A percentile compares a stretch with the other conserved stretches of the same genome.
These are phyloP conservation scores for Poeciliopsis turrubarensis DNA, from an alignment of 2,113 vertebrate species.

Conservation along the genomic window DNA sequence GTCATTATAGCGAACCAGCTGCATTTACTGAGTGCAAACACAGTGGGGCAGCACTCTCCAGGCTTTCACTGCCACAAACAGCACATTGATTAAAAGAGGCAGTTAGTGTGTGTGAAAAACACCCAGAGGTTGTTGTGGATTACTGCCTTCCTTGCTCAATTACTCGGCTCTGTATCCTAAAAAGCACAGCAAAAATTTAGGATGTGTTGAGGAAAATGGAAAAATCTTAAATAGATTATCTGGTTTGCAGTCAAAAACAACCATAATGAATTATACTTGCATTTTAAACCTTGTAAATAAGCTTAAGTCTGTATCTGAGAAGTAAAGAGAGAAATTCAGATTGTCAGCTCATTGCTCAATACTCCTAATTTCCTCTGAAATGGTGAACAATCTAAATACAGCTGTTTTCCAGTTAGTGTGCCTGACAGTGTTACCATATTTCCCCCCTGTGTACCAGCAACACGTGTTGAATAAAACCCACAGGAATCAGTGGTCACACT, in stretches of 20 bases:
- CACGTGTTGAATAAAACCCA: constrained; percentile 13
- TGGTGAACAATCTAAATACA: constrained; percentile 33
- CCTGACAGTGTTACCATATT: constrained; percentile 15
- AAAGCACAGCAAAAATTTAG: constrained; percentile 9
- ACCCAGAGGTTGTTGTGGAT: constrained; percentile 53
- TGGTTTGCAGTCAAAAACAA: background rate
- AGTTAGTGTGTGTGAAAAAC: constrained; percentile 45
- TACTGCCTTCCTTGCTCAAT: constrained; percentile 7
- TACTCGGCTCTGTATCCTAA: constrained; percentile 2
- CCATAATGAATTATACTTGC: background rate
- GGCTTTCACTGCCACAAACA: constrained; percentile 38
- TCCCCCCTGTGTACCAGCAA: constrained; percentile 19
- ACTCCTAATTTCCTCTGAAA: constrained; percentile 46
- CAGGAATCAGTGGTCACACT: constrained; percentile 25
- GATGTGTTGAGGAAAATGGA: background rate
- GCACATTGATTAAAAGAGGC: constrained; percentile 56
- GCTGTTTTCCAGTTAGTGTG: constrained; percentile 32
- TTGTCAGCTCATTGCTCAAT: constrained; percentile 26
- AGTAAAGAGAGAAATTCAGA: constrained; percentile 14
- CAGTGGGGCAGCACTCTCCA: constrained; percentile 69
- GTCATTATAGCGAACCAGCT: background rate
- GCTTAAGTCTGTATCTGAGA: background rate
- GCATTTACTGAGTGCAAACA: constrained; percentile 59
- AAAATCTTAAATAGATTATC: background rate
- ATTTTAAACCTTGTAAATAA: constrained; percentile 4